A percentile compares a stretch with the other conserved stretches of the same genome.
Evolutionary conservation across 2,797 vertebrate species (phyloP).

Genomic region (Lemur catta): DNA sequence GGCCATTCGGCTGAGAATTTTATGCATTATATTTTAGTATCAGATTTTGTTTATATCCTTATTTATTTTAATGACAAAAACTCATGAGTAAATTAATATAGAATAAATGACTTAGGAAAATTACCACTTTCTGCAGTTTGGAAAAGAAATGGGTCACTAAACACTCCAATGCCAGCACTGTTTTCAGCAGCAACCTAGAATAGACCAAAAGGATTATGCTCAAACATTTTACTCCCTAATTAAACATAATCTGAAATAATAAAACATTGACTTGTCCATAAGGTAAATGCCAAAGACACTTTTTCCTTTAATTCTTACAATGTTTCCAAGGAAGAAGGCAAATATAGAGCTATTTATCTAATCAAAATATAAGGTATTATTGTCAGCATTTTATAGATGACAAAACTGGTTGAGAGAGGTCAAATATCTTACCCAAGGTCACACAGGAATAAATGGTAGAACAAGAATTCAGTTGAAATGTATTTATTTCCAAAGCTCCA

Average conservation of each 20-base stretch:
- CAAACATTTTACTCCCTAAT: not conserved
- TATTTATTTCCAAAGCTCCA: not conserved
- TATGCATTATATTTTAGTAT: not conserved
- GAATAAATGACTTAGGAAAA: constrained; percentile 72
- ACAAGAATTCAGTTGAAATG: not conserved
- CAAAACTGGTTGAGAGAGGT: not conserved
- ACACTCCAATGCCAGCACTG: constrained; percentile 89
- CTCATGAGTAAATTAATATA: not conserved
- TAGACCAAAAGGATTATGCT: constrained; percentile 78
- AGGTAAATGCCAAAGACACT: not conserved
- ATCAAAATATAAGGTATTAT: not conserved
- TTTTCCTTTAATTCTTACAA: not conserved
- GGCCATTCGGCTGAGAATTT: not conserved
- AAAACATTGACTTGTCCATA: not conserved
- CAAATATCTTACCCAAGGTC: not conserved
- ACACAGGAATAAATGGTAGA: not conserved
- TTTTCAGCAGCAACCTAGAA: constrained; percentile 94
- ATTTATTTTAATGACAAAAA: constrained; percentile 12
- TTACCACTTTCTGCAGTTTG: constrained; percentile 97
- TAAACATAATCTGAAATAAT: constrained; percentile 3
- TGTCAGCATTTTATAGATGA: not conserved
- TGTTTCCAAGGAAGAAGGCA: not conserved
- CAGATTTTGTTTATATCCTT: not conserved
- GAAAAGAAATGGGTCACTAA: constrained; percentile 92
- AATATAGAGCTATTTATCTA: not conserved